Conservation (phyloP, 1,140 invertebrate genomes). For the Solenopsis invicta region DNA sequence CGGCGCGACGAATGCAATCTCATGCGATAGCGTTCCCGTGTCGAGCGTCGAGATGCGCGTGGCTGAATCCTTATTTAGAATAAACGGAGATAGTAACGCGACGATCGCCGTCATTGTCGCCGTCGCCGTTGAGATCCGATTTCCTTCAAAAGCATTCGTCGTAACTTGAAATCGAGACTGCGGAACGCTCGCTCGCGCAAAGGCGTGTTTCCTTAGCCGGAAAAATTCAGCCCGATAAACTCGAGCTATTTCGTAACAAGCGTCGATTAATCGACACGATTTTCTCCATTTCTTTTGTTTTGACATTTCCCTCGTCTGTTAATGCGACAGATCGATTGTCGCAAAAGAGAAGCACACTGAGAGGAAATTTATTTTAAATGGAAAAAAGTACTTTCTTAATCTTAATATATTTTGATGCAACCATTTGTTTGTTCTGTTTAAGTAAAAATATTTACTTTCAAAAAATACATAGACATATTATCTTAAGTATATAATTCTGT, state of each 20-base stretch:
- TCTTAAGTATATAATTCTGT: too few species aligned
- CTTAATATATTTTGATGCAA: too few species aligned
- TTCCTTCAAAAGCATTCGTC: constrained; percentile 11
- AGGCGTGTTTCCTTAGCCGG: constrained; percentile 22
- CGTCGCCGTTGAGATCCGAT: constrained; percentile 4
- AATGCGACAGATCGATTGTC: background rate
- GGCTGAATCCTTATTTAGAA: constrained; percentile 60
- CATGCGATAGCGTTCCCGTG: constrained; percentile 49
- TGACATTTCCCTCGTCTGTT: background rate
- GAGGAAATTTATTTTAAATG: too few species aligned
- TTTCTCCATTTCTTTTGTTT: background rate
- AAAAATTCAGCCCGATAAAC: constrained; percentile 38
- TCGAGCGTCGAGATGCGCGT: constrained; percentile 18
- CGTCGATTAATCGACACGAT: constrained; percentile 29
- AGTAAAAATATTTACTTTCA: too few species aligned
- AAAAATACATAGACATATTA: too few species aligned
- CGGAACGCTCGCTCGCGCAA: background rate
- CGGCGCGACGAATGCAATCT: constrained; percentile 50
- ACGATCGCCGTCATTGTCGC: background rate
- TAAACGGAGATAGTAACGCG: constrained; percentile 35
- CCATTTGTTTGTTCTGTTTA: too few species aligned
- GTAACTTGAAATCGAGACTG: constrained; percentile 49
- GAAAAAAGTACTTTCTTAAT: too few species aligned
- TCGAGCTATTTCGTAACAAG: constrained; percentile 12
- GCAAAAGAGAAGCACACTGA: background rate